Evolutionary conservation across 2,888 invertebrate genomes (phyloP).

Genomic region (Syritta pipiens): DNA sequence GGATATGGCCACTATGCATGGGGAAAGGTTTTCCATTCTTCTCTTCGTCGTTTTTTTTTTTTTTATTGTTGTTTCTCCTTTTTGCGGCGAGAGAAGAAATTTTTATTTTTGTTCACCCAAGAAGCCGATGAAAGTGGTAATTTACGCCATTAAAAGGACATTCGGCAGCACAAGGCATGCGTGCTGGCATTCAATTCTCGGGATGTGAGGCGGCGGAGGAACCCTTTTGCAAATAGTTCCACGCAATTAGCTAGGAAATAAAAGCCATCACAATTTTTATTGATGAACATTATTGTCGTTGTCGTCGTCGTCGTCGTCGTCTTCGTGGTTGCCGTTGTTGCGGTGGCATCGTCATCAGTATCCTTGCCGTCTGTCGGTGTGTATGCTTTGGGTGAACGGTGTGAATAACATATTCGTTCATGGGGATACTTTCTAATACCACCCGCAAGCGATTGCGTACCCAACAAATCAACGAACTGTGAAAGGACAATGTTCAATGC

Average conservation of each 20-base stretch:
- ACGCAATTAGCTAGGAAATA: slow-evolving; percentile 56
- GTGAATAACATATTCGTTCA: slow-evolving; percentile 43
- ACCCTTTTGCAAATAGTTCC: slow-evolving; percentile 59
- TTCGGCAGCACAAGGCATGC: slow-evolving; percentile 27
- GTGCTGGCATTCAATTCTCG: slow-evolving; percentile 42
- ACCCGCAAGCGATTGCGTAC: slow-evolving; percentile 34
- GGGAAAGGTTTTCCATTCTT: no score
- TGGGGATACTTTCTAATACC: slow-evolving; percentile 22
- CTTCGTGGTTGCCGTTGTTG: not conserved
- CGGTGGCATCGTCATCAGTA: not conserved
- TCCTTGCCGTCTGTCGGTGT: not conserved
- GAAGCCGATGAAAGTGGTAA: slow-evolving; percentile 26
- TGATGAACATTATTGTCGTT: slow-evolving; percentile 59
- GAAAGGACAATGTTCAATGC: slow-evolving; percentile 67
- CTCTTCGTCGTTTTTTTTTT: no score
- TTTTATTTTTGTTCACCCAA: slow-evolving; percentile 13
- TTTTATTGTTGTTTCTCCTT: no score
- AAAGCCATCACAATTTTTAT: slow-evolving; percentile 51
- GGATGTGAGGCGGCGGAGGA: slow-evolving; percentile 16
- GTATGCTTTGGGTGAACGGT: slow-evolving; percentile 16
- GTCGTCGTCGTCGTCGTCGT: slow-evolving; percentile 16
- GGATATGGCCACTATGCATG: slow-evolving; percentile 4
- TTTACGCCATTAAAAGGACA: slow-evolving; percentile 41
- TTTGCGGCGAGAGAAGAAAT: no score
- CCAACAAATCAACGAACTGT: slow-evolving; percentile 62